These are phyloP conservation scores for Lethocerus indicus DNA, from an alignment of 1,140 invertebrate genomes.

Conservation along the genomic window DNA sequence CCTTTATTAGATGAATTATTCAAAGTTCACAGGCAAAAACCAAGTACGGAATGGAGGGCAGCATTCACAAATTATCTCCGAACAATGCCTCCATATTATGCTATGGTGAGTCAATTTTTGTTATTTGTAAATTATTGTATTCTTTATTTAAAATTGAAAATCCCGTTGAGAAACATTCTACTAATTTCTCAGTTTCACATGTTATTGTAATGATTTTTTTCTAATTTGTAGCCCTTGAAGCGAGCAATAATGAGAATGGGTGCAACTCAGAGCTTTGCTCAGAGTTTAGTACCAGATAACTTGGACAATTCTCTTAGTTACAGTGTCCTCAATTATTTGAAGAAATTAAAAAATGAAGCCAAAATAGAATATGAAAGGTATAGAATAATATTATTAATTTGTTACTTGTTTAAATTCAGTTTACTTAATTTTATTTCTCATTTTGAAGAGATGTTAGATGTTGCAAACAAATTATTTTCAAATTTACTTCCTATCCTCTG, in stretches of 20 bases:
- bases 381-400: no score
- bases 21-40: slow-evolving; percentile 75
- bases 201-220: slow-evolving; percentile 3
- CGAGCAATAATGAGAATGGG: slow-evolving; percentile 79
- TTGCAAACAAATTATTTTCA: no score
- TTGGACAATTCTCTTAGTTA: slow-evolving; percentile 87
- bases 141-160: background rate
- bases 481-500: no score
- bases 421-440: no score
- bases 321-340: slow-evolving; percentile 85
- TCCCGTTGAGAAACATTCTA: background rate
- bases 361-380: slow-evolving; percentile 83
- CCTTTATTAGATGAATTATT: slow-evolving; percentile 88
- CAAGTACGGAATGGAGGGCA: slow-evolving; percentile 71
- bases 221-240: slow-evolving; percentile 53
- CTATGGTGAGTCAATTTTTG: slow-evolving; percentile 42
- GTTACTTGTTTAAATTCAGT: no score
- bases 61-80: slow-evolving; percentile 88
- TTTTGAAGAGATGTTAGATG: no score
- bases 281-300: slow-evolving; percentile 74
- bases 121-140: slow-evolving; percentile 10
- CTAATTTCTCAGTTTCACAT: slow-evolving; percentile 5
- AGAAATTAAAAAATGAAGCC: slow-evolving; percentile 88
- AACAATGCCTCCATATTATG: slow-evolving; percentile 93
- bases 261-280: slow-evolving; percentile 49